Evolutionary conservation across 2,113 vertebrate species (phyloP).

Genomic region (Lichenostomus cassidix): DNA sequence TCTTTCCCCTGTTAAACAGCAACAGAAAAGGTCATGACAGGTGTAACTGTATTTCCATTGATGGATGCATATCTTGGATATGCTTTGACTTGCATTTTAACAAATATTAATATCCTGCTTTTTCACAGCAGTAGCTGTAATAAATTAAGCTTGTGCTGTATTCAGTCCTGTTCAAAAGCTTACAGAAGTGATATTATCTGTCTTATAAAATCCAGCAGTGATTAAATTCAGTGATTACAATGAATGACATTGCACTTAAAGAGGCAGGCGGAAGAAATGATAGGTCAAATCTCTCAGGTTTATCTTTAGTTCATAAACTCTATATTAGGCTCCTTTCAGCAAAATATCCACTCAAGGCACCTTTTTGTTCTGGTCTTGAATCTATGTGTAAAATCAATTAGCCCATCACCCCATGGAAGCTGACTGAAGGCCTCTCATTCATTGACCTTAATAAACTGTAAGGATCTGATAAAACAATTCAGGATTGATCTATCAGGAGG

Average conservation of each 20-base stretch:
- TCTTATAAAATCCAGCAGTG: not conserved
- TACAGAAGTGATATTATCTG: not conserved
- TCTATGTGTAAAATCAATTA: not conserved
- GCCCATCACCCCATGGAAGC: not conserved
- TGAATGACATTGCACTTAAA: not conserved
- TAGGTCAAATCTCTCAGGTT: not conserved
- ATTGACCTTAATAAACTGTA: not conserved
- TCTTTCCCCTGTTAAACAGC: not conserved
- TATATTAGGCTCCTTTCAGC: not conserved
- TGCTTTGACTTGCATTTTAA: not conserved
- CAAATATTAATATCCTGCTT: not conserved
- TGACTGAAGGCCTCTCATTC: not conserved
- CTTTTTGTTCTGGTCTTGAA: not conserved
- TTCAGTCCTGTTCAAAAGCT: not conserved
- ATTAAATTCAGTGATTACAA: not conserved
- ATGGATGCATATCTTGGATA: not conserved
- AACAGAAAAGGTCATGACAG: not conserved
- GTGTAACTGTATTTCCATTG: not conserved
- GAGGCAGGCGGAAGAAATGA: not conserved
- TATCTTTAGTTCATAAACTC: not conserved
- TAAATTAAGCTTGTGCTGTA: not conserved
- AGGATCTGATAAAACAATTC: not conserved
- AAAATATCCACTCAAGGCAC: not conserved
- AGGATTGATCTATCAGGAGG: not conserved
- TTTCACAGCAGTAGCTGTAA: not conserved